Evolutionary conservation across 2,888 invertebrate species (phyloP), one percentile per base, ranked within the genome.

Genomic region (Neelides folsomi): DNA sequence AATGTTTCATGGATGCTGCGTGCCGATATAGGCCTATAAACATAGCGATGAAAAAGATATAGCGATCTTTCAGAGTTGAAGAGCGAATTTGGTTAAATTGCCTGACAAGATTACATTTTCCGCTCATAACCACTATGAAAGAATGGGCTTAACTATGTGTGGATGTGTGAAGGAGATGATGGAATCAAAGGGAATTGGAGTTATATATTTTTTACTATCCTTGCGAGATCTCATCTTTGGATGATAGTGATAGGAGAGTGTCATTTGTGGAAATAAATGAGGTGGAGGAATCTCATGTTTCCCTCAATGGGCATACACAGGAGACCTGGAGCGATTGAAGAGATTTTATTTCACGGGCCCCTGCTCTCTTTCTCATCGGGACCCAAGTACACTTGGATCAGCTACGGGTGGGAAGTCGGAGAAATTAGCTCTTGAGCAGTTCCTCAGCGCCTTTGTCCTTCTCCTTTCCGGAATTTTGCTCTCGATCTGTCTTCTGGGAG

Each of bases 401-500:
- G 52, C 58, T 8, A 56, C 59, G 7, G 20, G 51, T 16, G 84
- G 89, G 70, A 86, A 86, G 56, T 88, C 87, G 53, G 90, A 89
- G 72, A 86, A 89, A 2, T 72, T 90, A 63, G 89, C 89, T 9
- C 75, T 89, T 63, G 89, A 90, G 71, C 97, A 98, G 76, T 98
- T 98, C 74, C 81, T 95, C 69, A 92, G 92, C 56, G 97, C 97
- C 47, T 98, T 97, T 72, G 77, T 97, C 53, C 78, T 98, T 57
- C 78, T 98, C 51, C 90, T 92, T 79, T 87, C 87, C 54, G 97
- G 97, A 41, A 90, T 97, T 66, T 75, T 93, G 56, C 75, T 97
- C 61, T 90, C 94, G 1, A 84, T 89, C 0, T 72, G 90, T 20
- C 77, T 97, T 51, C 77, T 97, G 56, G 77, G 87, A 45, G 74